A percentile compares a stretch with the other conserved stretches of the same genome.
Conservation (phyloP, 2,113 vertebrate species). For the Crotalus viridis region DNA sequence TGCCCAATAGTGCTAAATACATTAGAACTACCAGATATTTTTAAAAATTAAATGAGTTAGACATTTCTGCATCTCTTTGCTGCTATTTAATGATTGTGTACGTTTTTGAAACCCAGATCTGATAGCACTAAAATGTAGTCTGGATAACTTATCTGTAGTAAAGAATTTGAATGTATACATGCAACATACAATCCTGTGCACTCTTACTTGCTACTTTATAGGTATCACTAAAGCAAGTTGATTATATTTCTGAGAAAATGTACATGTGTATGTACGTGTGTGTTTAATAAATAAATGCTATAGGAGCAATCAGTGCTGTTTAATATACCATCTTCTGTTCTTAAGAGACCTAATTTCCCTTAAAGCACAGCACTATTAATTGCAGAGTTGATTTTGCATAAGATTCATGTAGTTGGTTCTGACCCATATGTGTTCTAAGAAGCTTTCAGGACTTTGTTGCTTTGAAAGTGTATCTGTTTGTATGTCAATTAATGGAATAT, state of each 20-base stretch:
- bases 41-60: background rate
- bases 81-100: background rate
- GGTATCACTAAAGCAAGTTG: background rate
- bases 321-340: background rate
- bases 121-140: background rate
- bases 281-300: background rate
- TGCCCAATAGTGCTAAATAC: background rate
- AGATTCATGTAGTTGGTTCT: background rate
- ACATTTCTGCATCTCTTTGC: background rate
- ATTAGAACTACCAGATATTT: background rate
- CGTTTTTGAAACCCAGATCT: background rate
- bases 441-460: background rate
- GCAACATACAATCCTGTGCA: background rate
- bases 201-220: background rate
- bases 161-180: background rate
- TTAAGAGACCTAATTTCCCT: background rate
- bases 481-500: background rate
- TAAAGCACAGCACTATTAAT: background rate
- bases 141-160: background rate
- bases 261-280: background rate
- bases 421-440: background rate
- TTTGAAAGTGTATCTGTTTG: background rate
- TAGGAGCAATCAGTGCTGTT: background rate
- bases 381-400: background rate
- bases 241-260: background rate